Percentiles rank a stretch among this genome's conserved stretches.
phyloP scores from a whole-genome alignment of 2,888 invertebrate species.

The Diaperis boleti region DNA sequence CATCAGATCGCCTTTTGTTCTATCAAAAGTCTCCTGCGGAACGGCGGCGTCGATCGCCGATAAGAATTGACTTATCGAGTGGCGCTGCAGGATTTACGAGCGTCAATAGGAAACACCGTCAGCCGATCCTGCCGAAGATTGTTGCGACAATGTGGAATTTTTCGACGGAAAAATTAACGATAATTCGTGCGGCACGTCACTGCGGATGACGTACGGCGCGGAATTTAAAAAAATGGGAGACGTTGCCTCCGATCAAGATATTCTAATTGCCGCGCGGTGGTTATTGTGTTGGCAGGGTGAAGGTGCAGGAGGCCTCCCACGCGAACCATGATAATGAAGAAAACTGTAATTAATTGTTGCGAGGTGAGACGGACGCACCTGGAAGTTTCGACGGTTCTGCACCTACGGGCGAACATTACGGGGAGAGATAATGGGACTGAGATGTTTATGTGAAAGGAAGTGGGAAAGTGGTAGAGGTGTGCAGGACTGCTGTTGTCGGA shows the following conservation, averaged over 20 bases:
- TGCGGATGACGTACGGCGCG: slow-evolving; percentile 22
- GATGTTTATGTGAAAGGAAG: neutral
- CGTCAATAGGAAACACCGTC: slow-evolving; percentile 56
- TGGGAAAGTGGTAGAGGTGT: too few relatives aligned
- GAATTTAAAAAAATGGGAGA: slow-evolving; percentile 25
- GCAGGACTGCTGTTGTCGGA: too few relatives aligned
- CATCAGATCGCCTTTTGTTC: neutral
- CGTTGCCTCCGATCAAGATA: slow-evolving; percentile 29
- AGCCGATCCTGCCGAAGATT: slow-evolving; percentile 47
- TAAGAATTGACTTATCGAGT: slow-evolving; percentile 59
- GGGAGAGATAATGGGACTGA: neutral
- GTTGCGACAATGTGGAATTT: slow-evolving; percentile 10
- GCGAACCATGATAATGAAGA: slow-evolving; percentile 47
- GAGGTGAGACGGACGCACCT: slow-evolving; percentile 49
- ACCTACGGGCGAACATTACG: slow-evolving; percentile 20
- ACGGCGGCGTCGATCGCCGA: slow-evolving; percentile 51
- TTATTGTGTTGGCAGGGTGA: slow-evolving; percentile 38
- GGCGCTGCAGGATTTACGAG: slow-evolving; percentile 54
- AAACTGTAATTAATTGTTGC: slow-evolving; percentile 47
- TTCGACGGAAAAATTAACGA: slow-evolving; percentile 11
- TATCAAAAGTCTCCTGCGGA: slow-evolving; percentile 1
- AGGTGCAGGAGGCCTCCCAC: slow-evolving; percentile 53
- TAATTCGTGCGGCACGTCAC: slow-evolving; percentile 9
- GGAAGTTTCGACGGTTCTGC: slow-evolving; percentile 37
- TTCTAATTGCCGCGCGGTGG: slow-evolving; percentile 34